A percentile compares a stretch with the other conserved stretches of the same genome.
Evolutionary conservation across 2,113 vertebrate species (phyloP).

Genomic region (Malurus melanocephalus): DNA sequence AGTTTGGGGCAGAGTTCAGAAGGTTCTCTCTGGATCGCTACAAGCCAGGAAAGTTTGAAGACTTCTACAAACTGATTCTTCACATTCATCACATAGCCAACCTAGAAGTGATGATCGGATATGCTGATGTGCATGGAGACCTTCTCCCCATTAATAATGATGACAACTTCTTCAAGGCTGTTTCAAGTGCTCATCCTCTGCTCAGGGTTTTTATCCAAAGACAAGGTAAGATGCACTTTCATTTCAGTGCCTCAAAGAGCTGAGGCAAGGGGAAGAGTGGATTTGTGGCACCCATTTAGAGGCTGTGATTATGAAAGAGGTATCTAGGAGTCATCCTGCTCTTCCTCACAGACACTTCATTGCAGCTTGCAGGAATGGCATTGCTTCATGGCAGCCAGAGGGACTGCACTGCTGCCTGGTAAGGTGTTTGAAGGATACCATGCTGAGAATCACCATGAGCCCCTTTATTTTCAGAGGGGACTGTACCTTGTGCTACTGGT

Average conservation of each 20-base stretch:
- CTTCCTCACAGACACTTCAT: not conserved
- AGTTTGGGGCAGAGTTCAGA: conserved; percentile 97
- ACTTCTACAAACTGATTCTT: conserved; percentile 95
- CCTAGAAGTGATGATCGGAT: conserved; percentile 93
- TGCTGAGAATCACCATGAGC: not conserved
- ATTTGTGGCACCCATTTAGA: not conserved
- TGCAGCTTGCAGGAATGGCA: not conserved
- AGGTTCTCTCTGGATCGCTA: conserved; percentile 92
- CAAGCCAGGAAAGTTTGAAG: conserved; percentile 94
- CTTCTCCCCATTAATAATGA: conserved; percentile 98
- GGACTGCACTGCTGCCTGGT: not conserved
- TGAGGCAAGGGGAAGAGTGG: not conserved
- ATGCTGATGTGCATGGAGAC: conserved; percentile 94
- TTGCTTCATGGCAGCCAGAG: not conserved
- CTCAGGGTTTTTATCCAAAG: conserved; percentile 96
- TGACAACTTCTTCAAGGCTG: conserved; percentile 96
- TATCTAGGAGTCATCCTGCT: not conserved
- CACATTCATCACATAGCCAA: conserved; percentile 91
- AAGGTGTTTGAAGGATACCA: not conserved
- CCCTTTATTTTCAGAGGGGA: not conserved
- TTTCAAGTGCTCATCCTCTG: conserved; percentile 91
- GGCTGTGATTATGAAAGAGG: not conserved
- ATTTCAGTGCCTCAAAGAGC: not conserved
- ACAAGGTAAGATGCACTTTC: conserved; percentile 79
- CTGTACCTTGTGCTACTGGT: not conserved